Evolutionary conservation across 2,797 vertebrate genomes (phyloP).

Genomic region (Notolabrus celidotus): DNA sequence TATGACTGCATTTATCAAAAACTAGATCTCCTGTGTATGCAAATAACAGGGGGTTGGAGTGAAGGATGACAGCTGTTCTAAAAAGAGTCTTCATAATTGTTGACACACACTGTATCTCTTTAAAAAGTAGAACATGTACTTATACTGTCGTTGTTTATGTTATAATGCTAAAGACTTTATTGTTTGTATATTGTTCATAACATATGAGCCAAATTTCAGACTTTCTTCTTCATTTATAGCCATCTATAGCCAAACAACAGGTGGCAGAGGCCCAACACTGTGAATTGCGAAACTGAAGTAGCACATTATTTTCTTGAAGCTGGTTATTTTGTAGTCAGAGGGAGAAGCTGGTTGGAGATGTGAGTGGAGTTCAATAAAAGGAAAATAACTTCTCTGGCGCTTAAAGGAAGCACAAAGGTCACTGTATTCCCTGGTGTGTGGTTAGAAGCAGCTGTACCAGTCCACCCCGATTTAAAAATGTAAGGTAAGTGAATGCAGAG

Average conservation of each 20-base stretch:
- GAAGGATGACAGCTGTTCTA: too few species aligned
- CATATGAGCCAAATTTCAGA: too few species aligned
- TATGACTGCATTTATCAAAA: too few species aligned
- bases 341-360: not conserved
- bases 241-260: conserved; percentile 4
- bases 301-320: not conserved
- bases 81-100: too few species aligned
- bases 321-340: not conserved
- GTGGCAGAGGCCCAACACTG: not conserved
- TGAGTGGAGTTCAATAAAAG: not conserved
- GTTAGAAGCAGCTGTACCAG: conserved; percentile 20
- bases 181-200: too few species aligned
- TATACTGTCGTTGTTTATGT: too few species aligned
- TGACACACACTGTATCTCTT: too few species aligned
- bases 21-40: too few species aligned
- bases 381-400: conserved; percentile 4
- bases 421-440: conserved; percentile 8
- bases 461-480: conserved; percentile 4
- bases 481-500: conserved; percentile 3
- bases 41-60: too few species aligned
- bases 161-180: too few species aligned
- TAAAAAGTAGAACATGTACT: too few species aligned
- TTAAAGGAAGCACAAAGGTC: conserved; percentile 13
- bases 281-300: not conserved
- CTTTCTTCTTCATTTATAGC: not conserved